Percentiles rank a stretch among this genome's conserved stretches.
Evolutionary conservation across 2,888 invertebrate genomes (phyloP).

Genomic region (Meta bourneti): DNA sequence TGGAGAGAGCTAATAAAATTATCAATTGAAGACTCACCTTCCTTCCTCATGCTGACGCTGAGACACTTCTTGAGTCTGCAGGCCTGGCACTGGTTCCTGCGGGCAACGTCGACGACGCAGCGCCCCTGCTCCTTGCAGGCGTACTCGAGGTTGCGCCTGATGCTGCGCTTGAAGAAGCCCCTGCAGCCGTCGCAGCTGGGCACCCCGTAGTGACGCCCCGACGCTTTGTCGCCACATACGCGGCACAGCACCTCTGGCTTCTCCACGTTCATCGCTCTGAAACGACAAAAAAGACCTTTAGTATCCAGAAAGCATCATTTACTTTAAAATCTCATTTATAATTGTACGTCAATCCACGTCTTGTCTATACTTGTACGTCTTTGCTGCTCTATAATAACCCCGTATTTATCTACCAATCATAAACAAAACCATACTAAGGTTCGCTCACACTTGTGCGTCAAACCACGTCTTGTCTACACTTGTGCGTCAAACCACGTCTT

Average conservation of each 20-base stretch:
- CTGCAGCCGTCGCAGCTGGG: slow-evolving; percentile 84
- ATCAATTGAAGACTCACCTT: slow-evolving; percentile 85
- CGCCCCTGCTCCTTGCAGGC: slow-evolving; percentile 93
- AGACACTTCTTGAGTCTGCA: slow-evolving; percentile 95
- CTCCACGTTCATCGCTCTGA: slow-evolving; percentile 22
- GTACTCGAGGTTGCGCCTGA: slow-evolving; percentile 92
- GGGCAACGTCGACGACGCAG: slow-evolving; percentile 94
- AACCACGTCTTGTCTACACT: too few species aligned
- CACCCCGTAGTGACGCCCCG: slow-evolving; percentile 84
- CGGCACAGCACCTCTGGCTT: slow-evolving; percentile 79
- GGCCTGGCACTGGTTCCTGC: slow-evolving; percentile 96
- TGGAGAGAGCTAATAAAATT: background rate
- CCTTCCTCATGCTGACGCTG: slow-evolving; percentile 94
- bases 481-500: too few species aligned
- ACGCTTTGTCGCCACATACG: slow-evolving; percentile 82
- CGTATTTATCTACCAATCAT: too few species aligned
- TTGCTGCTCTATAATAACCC: too few species aligned
- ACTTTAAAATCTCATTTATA: too few species aligned
- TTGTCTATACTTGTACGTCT: too few species aligned
- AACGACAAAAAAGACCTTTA: background rate
- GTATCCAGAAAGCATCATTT: background rate
- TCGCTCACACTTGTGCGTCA: too few species aligned
- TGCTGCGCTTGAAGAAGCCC: slow-evolving; percentile 96
- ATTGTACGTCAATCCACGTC: too few species aligned
- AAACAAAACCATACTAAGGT: too few species aligned